A percentile compares a stretch with the other conserved stretches of the same genome.
phyloP scores from a whole-genome alignment of 2,113 vertebrate genomes.

The Chlorodrepanis virens region DNA sequence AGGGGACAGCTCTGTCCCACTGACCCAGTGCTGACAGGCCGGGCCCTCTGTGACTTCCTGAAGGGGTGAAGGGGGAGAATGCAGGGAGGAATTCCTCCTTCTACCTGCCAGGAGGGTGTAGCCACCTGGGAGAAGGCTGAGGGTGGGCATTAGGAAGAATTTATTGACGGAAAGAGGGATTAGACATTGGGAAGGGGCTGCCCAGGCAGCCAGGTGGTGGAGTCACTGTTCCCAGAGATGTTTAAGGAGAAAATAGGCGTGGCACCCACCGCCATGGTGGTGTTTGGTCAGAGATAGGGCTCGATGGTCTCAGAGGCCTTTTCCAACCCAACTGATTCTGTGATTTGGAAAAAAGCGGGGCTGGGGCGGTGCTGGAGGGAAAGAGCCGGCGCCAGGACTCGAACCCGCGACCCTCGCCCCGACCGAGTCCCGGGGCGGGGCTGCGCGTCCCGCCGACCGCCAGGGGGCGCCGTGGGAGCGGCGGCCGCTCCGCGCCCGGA shows the following conservation, averaged over 20 bases:
- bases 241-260: not conserved
- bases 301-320: not conserved
- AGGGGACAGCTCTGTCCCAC: not conserved
- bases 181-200: accelerated
- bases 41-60: accelerated
- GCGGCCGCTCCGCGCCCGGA: not conserved
- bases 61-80: too few relatives aligned
- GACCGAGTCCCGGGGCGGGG: not conserved
- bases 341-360: accelerated
- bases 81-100: too few relatives aligned
- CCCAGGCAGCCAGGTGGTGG: too few relatives aligned
- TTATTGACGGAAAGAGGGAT: not conserved
- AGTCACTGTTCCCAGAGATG: accelerated
- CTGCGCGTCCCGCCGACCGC: not conserved
- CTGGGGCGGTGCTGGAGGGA: accelerated
- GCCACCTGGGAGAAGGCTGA: not conserved
- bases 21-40: not conserved
- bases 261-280: not conserved
- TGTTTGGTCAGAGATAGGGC: not conserved
- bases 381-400: not conserved
- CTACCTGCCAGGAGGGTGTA: not conserved
- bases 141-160: not conserved
- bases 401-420: accelerated
- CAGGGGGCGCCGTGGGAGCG: not conserved
- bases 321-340: accelerated